Evolutionary conservation across 2,113 vertebrate genomes (phyloP).

Genomic region (Odocoileus hemionus): DNA sequence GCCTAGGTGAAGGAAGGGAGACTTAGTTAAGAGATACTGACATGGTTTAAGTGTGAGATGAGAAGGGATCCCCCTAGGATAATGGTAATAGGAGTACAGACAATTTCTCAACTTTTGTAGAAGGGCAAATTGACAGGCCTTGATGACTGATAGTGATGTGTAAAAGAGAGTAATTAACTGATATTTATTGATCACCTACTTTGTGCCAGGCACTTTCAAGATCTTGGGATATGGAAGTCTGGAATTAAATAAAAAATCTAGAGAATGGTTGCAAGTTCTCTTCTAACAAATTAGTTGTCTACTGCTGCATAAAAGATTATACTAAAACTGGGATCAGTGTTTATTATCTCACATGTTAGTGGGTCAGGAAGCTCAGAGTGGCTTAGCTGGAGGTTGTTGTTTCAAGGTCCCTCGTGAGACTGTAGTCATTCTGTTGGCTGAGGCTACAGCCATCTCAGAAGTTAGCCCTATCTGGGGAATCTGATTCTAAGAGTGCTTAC

Average conservation of each 20-base stretch:
- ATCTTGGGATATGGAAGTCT: not conserved
- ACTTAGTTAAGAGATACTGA: not conserved
- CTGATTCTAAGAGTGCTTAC: not conserved
- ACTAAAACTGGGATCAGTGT: not conserved
- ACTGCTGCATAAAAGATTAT: not conserved
- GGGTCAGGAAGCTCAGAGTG: not conserved
- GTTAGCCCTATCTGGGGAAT: not conserved
- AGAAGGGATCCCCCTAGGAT: not conserved
- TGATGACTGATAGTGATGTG: not conserved
- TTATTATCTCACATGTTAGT: not conserved
- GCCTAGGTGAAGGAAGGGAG: not conserved
- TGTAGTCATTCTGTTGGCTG: not conserved
- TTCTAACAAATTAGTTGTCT: not conserved
- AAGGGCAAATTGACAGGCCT: not conserved
- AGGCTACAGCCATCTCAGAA: not conserved
- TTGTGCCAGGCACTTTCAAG: not conserved
- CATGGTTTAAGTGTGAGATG: not conserved
- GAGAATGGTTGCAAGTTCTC: not conserved
- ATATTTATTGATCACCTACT: not conserved
- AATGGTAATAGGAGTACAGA: not conserved
- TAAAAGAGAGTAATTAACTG: not conserved
- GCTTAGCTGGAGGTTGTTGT: not conserved
- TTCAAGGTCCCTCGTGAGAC: not conserved
- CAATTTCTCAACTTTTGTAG: not conserved
- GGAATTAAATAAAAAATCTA: not conserved